Evolutionary conservation across 2,113 vertebrate species (phyloP).

Genomic region (Perca flavescens): DNA sequence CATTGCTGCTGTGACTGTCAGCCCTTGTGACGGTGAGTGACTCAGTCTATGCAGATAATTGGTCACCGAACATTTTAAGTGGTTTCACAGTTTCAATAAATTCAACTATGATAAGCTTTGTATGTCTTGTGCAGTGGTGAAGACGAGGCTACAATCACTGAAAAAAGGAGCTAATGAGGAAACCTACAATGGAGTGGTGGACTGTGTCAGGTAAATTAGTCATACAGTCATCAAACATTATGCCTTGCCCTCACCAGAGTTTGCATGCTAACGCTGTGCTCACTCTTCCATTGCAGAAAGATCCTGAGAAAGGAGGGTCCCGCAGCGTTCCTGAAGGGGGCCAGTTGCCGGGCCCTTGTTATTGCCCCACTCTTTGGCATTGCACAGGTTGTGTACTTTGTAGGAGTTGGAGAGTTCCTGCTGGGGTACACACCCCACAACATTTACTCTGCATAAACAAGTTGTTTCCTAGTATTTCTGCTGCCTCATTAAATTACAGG

Average conservation of each 20-base stretch:
- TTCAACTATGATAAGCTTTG: not conserved
- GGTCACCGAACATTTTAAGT: not conserved
- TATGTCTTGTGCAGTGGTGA: conserved; percentile 81
- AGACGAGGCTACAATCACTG: conserved; percentile 88
- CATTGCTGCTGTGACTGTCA: conserved; percentile 84
- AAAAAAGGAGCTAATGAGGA: conserved; percentile 87
- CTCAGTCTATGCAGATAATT: not conserved
- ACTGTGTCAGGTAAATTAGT: conserved; percentile 84
- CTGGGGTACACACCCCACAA: conserved; percentile 82
- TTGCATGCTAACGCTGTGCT: not conserved
- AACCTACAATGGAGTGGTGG: conserved; percentile 85
- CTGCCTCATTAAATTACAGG: conserved; percentile 51
- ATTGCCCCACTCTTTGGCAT: conserved; percentile 90
- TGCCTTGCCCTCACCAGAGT: not conserved
- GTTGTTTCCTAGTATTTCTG: conserved; percentile 36
- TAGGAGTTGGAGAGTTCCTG: conserved; percentile 86
- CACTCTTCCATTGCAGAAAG: conserved; percentile 76
- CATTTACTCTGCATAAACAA: conserved; percentile 78
- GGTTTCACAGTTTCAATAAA: not conserved
- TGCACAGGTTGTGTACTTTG: conserved; percentile 87
- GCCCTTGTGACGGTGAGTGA: conserved; percentile 87
- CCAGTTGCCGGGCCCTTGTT: conserved; percentile 86
- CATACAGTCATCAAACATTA: not conserved
- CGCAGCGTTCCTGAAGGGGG: conserved; percentile 85
- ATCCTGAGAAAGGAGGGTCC: conserved; percentile 87